Percentiles rank a stretch among this genome's conserved stretches.
phyloP scores from a whole-genome alignment of 23 tunicate species.

The Trididemnum miniatum region DNA sequence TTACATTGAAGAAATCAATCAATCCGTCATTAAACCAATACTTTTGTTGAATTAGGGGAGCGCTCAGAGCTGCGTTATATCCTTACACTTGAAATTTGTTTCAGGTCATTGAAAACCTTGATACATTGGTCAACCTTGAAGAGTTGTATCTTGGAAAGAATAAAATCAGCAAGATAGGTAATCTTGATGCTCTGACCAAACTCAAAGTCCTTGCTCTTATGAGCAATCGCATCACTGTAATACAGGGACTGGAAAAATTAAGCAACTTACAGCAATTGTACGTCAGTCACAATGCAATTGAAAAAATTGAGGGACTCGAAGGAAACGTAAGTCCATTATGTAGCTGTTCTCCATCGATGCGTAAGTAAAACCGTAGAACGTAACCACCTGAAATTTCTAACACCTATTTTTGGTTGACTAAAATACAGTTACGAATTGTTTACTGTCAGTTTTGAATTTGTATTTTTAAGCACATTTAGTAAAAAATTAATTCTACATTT shows the following conservation, averaged over 20 bases:
- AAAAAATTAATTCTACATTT: too few relatives aligned
- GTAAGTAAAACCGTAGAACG: too few relatives aligned
- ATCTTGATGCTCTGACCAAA: slow-evolving; percentile 42
- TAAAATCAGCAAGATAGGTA: slow-evolving; percentile 72
- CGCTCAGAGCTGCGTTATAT: too few relatives aligned
- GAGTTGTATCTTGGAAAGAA: slow-evolving; percentile 93
- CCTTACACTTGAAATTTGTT: background rate
- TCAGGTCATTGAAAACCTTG: slow-evolving; percentile 75
- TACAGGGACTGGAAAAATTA: slow-evolving; percentile 69
- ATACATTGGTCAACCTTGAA: slow-evolving; percentile 49
- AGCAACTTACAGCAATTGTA: slow-evolving; percentile 64
- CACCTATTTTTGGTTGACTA: too few relatives aligned
- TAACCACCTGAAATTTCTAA: too few relatives aligned
- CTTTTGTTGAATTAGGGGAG: too few relatives aligned
- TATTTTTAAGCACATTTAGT: too few relatives aligned
- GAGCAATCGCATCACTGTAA: slow-evolving; percentile 78
- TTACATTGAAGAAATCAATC: too few relatives aligned
- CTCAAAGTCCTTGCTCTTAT: slow-evolving; percentile 74
- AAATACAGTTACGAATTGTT: too few relatives aligned
- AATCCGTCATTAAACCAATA: too few relatives aligned
- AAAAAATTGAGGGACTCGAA: slow-evolving; percentile 65
- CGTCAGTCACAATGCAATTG: slow-evolving; percentile 79
- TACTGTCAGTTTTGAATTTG: too few relatives aligned
- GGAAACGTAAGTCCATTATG: slow-evolving; percentile 80
- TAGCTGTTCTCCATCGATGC: too few relatives aligned